Evolutionary conservation across 2,113 vertebrate genomes (phyloP).

Genomic region (Grallaria varia): DNA sequence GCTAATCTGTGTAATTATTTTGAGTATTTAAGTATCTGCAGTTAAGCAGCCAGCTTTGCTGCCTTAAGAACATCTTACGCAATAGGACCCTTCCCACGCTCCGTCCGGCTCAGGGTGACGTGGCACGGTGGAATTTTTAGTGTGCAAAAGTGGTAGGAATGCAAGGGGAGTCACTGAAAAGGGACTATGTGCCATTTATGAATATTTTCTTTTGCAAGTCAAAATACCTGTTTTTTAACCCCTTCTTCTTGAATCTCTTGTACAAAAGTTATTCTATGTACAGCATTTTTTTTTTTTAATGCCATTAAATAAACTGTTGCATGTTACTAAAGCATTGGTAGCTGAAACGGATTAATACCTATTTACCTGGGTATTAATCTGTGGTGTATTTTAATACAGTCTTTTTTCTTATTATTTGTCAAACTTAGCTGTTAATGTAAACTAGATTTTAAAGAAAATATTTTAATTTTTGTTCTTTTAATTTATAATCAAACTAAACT

Average conservation of each 20-base stretch:
- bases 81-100: constrained; percentile 33
- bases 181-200: neutral
- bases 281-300: neutral
- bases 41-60: constrained; percentile 53
- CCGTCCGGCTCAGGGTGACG: neutral
- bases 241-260: neutral
- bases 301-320: neutral
- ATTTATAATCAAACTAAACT: neutral
- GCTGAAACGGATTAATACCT: neutral
- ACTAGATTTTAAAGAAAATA: neutral
- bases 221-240: neutral
- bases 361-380: neutral
- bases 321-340: neutral
- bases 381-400: neutral
- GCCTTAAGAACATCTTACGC: constrained; percentile 16
- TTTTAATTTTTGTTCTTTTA: neutral
- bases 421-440: neutral
- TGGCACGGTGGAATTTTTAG: neutral
- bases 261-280: neutral
- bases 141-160: neutral
- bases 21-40: constrained; percentile 39
- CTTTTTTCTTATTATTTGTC: neutral
- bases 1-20: constrained; percentile 41
- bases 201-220: neutral
- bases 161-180: neutral